Base-by-base conservation (phyloP, 2,113 vertebrate genomes). In the Clarias batrachus region DNA sequence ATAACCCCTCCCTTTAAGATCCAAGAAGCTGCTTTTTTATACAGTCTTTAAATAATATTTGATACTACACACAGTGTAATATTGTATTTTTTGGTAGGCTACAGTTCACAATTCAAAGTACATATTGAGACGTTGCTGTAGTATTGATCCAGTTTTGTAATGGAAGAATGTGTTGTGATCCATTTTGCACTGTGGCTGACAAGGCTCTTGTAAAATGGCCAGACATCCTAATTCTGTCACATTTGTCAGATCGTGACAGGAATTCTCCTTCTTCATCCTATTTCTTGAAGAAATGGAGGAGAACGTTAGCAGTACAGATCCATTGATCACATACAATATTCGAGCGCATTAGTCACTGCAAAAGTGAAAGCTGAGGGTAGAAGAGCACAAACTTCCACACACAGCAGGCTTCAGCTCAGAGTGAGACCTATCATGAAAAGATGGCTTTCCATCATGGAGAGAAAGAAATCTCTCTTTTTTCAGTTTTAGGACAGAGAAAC, bases 401-500 rank as follows among this genome's bases (percentile, higher is more conserved):
- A 63, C 79, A 86, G 66, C 80, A 76, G 68, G 85, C 19, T 54
- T 79, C n/a, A 77, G 70, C 60, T 66, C 59, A 76, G 81, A 83
- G 71, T 59, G 71, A 77, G 62, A 62, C 41, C 80, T 54, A 76
- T 76, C 86, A 77, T 66, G 70, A 83, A 83, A 83, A 70, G 59
- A 83, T 84, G 88, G 90, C 91, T 93, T 87, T 91, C 83, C 91
- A 91, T 92, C 91, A 92, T 80, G 91, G 89, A 2, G 91, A 93
- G 92, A 92, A 92, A 88, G 93, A 92, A 91, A 92, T 91, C 68
- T 83, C 30, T 87, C 73, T 90, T 89, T 81, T 63, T 91, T 93
- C 91, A 90, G 90, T 91, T 91, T 92, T 87, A 91, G 92, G 91
- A 90, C 91, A 91, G 91, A 93, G 89, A 91, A 92, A 89, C 85